These are phyloP conservation scores for Callyntrura guangdongensis DNA, from an alignment of 2,888 invertebrate genomes.

Conservation along the genomic window DNA sequence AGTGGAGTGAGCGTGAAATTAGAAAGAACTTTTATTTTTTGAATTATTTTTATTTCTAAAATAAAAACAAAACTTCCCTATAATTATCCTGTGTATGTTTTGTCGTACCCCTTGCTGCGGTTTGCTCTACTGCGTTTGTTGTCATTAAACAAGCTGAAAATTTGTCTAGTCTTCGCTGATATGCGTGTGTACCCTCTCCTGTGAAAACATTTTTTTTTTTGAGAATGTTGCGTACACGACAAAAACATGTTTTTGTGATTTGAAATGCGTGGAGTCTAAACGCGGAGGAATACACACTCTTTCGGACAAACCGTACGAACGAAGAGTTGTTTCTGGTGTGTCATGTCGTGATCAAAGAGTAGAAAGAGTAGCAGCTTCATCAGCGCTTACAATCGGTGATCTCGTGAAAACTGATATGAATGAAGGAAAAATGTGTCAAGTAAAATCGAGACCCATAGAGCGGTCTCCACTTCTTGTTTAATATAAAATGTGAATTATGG, in stretches of 20 bases:
- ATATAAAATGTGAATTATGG: constrained; percentile 45
- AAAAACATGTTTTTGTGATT: not conserved
- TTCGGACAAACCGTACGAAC: not conserved
- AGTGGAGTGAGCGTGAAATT: not conserved
- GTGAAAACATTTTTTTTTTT: not conserved
- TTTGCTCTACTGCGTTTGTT: constrained; percentile 4
- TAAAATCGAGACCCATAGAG: not conserved
- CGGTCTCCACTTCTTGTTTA: constrained; percentile 13
- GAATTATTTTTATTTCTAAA: constrained; percentile 33
- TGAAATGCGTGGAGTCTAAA: not conserved
- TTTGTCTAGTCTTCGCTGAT: constrained; percentile 25
- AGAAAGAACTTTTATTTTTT: constrained; percentile 17
- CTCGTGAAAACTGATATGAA: constrained; percentile 33
- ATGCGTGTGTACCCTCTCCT: not conserved
- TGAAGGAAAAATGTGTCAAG: not conserved
- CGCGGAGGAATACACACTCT: not conserved
- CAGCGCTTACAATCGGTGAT: too few species aligned
- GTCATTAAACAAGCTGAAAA: not conserved
- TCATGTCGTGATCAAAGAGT: constrained; percentile 44
- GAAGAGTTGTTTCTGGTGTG: not conserved
- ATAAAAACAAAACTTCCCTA: constrained; percentile 17
- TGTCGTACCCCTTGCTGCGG: constrained; percentile 32
- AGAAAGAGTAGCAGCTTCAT: constrained; percentile 3
- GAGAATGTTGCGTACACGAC: not conserved
- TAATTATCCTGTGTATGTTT: constrained; percentile 10